These are phyloP conservation scores for Periophthalmodon schlosseri DNA, from an alignment of 2,113 vertebrate genomes.

Conservation along the genomic window DNA sequence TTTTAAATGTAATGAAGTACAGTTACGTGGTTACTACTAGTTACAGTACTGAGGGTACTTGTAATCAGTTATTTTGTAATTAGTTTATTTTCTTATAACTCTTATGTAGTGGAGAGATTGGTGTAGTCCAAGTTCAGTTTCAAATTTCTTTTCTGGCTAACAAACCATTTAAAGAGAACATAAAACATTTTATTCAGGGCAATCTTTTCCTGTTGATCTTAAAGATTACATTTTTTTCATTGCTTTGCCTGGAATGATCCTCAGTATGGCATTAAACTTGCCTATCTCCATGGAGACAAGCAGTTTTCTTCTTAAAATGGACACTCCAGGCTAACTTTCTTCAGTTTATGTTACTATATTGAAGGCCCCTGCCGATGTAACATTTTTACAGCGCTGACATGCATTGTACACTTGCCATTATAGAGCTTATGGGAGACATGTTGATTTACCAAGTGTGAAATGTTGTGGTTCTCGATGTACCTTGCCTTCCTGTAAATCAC, in stretches of 20 bases:
- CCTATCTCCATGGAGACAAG: neutral
- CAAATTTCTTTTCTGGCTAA: neutral
- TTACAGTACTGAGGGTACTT: too few relatives aligned
- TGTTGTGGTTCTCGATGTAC: neutral
- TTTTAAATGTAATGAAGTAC: too few relatives aligned
- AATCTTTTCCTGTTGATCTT: neutral
- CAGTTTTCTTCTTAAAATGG: too few relatives aligned
- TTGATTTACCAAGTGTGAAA: neutral
- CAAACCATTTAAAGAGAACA: neutral
- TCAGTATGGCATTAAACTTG: neutral
- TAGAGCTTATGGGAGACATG: neutral
- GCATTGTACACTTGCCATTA: too few relatives aligned
- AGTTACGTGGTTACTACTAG: too few relatives aligned
- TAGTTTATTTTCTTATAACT: too few relatives aligned
- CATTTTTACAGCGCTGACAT: too few relatives aligned
- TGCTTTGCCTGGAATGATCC: neutral
- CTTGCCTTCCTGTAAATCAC: neutral
- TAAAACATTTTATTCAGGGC: neutral
- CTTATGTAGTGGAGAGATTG: neutral
- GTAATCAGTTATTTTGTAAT: too few relatives aligned
- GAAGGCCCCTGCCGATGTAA: too few relatives aligned
- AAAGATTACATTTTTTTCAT: too few relatives aligned
- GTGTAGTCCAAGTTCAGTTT: neutral
- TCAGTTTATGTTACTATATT: too few relatives aligned
- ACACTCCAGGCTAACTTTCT: too few relatives aligned